phyloP scores from a whole-genome alignment of 2,888 invertebrate genomes.

The Eupithecia dodoneata region DNA sequence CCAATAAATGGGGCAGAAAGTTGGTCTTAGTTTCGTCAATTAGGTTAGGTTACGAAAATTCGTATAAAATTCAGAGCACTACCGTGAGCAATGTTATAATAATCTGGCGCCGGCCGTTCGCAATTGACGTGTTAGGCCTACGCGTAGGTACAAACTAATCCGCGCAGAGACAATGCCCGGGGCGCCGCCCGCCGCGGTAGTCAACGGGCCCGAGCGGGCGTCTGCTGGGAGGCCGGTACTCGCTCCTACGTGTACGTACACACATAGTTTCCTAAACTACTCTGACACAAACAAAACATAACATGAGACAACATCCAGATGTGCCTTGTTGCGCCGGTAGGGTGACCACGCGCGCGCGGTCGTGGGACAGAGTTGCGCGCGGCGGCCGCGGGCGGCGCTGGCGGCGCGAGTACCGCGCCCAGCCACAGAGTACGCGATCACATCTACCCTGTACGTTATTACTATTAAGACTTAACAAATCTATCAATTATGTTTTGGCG shows the following conservation, averaged over 20 bases:
- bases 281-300: background rate
- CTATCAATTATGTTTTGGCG: constrained; percentile 66
- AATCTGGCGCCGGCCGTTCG: constrained; percentile 78
- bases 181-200: constrained; percentile 5
- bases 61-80: constrained; percentile 67
- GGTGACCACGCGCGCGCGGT: constrained; percentile 3
- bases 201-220: constrained; percentile 9
- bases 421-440: constrained; percentile 77
- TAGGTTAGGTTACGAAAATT: constrained; percentile 60
- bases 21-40: constrained; percentile 10
- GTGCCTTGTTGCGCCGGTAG: background rate
- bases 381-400: constrained; percentile 42
- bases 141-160: constrained; percentile 56
- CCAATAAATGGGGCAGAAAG: constrained; percentile 9
- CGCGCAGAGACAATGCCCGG: background rate
- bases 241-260: background rate
- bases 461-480: constrained; percentile 77
- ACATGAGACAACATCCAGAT: background rate
- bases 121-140: constrained; percentile 83
- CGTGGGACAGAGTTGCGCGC: constrained; percentile 6
- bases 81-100: constrained; percentile 81
- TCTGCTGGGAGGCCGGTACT: constrained; percentile 3
- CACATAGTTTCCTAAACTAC: background rate
- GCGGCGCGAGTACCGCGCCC: constrained; percentile 63
- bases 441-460: constrained; percentile 84